Percentiles rank a stretch among this genome's conserved stretches.
phyloP scores from a whole-genome alignment of 2,888 invertebrate genomes.

The Ecliptopera silaceata region DNA sequence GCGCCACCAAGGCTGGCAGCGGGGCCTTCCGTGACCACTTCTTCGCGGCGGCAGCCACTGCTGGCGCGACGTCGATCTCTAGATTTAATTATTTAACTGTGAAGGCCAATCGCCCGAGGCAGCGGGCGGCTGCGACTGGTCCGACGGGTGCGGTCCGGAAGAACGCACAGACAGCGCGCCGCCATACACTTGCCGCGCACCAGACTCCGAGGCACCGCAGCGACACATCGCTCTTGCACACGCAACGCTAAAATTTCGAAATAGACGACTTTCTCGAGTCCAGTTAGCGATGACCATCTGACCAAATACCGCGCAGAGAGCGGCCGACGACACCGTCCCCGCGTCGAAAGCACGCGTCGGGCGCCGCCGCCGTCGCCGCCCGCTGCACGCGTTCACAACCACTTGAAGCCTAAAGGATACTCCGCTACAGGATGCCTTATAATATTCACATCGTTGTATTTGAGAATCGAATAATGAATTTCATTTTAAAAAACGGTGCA shows the following conservation, averaged over 20 bases:
- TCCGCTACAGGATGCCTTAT: not conserved
- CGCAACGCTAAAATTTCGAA: constrained; percentile 78
- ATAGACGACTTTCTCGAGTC: constrained; percentile 77
- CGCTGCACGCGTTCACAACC: constrained; percentile 22
- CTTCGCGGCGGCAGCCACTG: constrained; percentile 55
- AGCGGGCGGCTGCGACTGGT: constrained; percentile 79
- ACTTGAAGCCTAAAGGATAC: not conserved
- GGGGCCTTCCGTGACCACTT: constrained; percentile 77
- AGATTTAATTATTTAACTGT: constrained; percentile 78
- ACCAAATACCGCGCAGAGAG: constrained; percentile 57
- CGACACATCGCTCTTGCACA: constrained; percentile 74
- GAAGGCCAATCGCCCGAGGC: constrained; percentile 82
- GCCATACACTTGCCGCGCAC: constrained; percentile 68
- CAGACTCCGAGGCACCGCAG: constrained; percentile 78
- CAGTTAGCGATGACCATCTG: constrained; percentile 68
- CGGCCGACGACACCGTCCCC: constrained; percentile 47
- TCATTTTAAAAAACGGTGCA: too few species aligned
- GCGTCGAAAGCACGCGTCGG: constrained; percentile 16
- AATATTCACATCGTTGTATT: too few species aligned
- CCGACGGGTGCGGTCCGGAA: constrained; percentile 80
- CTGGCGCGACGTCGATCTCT: constrained; percentile 62
- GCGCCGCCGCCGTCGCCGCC: constrained; percentile 2
- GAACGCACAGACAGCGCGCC: constrained; percentile 81
- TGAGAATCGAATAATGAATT: too few species aligned
- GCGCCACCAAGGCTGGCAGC: constrained; percentile 79